These are phyloP conservation scores for Globodera rostochiensis DNA, from an alignment of 1,140 invertebrate species.

Conservation along the genomic window DNA sequence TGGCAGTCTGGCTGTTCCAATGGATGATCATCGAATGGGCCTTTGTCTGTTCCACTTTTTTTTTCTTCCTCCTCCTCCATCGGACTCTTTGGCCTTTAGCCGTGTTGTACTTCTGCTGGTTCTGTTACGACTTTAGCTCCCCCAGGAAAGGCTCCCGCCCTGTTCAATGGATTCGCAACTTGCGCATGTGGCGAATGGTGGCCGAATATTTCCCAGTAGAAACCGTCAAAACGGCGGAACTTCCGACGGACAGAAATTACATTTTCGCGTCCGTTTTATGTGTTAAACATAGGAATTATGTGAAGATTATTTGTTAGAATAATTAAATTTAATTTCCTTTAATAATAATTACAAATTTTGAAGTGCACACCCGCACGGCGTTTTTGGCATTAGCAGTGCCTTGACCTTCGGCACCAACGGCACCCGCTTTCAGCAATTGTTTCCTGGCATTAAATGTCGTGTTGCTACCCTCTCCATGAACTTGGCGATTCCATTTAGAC, in stretches of 20 bases:
- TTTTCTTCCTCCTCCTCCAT: neutral
- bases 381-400: conserved; percentile 9
- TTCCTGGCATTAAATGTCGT: conserved; percentile 7
- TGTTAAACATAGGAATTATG: neutral
- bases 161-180: conserved; percentile 5
- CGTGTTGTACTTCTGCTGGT: neutral
- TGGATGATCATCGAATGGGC: neutral
- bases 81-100: neutral
- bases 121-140: conserved; percentile 13
- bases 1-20: neutral
- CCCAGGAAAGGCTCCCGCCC: conserved; percentile 16
- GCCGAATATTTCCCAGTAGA: conserved; percentile 21
- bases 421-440: neutral
- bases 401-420: conserved; percentile 21
- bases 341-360: neutral
- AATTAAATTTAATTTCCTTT: neutral
- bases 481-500: conserved; percentile 20
- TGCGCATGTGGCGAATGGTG: conserved; percentile 13
- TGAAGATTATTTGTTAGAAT: neutral
- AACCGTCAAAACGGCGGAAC: conserved; percentile 14
- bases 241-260: conserved; percentile 14
- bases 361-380: conserved; percentile 23
- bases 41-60: neutral
- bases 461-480: conserved; percentile 23
- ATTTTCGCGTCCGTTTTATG: conserved; percentile 13